Evolutionary conservation across 2,888 invertebrate genomes (phyloP).

Genomic region (Cactoblastis cactorum): DNA sequence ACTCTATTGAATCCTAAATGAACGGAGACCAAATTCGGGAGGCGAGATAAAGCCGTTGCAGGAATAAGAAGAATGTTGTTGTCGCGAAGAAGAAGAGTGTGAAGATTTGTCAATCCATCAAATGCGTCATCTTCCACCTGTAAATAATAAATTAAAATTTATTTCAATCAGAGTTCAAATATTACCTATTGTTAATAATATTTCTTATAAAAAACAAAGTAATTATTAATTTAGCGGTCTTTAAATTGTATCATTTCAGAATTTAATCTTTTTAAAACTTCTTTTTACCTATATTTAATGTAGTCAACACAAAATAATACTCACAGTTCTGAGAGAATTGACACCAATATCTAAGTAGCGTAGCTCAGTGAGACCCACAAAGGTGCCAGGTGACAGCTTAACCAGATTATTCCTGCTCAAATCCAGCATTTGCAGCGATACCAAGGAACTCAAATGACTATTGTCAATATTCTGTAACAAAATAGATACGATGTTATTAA

Average conservation of each 20-base stretch:
- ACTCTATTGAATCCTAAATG: constrained; percentile 92
- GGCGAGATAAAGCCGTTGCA: constrained; percentile 88
- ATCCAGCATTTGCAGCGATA: constrained; percentile 86
- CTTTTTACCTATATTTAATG: too few relatives aligned
- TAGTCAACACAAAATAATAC: too few relatives aligned
- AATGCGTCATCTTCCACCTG: constrained; percentile 94
- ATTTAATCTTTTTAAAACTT: too few relatives aligned
- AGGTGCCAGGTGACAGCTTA: constrained; percentile 89
- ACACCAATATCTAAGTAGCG: constrained; percentile 89
- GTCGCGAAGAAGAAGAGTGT: constrained; percentile 88
- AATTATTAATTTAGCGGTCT: too few relatives aligned
- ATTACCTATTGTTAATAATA: too few relatives aligned
- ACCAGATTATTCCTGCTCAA: constrained; percentile 91
- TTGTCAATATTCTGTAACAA: constrained; percentile 86
- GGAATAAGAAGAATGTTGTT: constrained; percentile 93
- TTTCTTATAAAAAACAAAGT: too few relatives aligned
- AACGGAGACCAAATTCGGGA: constrained; percentile 85
- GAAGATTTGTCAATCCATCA: constrained; percentile 87
- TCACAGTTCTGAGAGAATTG: constrained; percentile 91
- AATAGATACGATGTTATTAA: not conserved
- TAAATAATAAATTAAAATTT: constrained; percentile 23
- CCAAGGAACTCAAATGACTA: constrained; percentile 83
- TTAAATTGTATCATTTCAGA: too few relatives aligned
- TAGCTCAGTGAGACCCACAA: constrained; percentile 85
- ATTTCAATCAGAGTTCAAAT: too few relatives aligned